A percentile compares a stretch with the other conserved stretches of the same genome.
Evolutionary conservation across 1,140 invertebrate genomes (phyloP).

Genomic region (Zaprionus ornatus): DNA sequence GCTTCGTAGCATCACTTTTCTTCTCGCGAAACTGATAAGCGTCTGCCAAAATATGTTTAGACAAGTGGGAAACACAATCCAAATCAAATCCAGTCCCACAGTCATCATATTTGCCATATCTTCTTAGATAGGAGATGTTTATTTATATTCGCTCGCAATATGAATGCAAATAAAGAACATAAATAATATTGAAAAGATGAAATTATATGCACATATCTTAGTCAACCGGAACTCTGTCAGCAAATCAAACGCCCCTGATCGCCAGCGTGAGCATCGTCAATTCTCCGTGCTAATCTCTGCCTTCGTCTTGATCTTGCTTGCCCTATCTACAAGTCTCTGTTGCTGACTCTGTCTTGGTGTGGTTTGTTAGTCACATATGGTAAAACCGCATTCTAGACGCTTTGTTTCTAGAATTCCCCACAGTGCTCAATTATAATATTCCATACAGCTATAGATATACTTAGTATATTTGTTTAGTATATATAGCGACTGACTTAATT

Average conservation of each 20-base stretch:
- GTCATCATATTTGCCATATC: background rate
- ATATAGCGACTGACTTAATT: constrained; percentile 24
- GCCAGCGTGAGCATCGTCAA: background rate
- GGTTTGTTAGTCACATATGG: constrained; percentile 26
- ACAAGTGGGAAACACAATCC: background rate
- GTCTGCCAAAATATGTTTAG: constrained; percentile 18
- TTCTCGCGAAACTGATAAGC: constrained; percentile 44
- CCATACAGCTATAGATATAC: background rate
- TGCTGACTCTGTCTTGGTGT: background rate
- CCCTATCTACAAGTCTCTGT: background rate
- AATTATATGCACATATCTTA: constrained; percentile 59
- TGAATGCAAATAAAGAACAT: constrained; percentile 26
- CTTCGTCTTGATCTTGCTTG: constrained; percentile 40
- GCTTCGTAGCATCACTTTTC: constrained; percentile 6
- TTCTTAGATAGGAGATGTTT: constrained; percentile 7
- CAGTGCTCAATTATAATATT: constrained; percentile 21
- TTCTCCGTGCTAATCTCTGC: constrained; percentile 10
- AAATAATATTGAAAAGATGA: constrained; percentile 29
- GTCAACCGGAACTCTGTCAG: constrained; percentile 65
- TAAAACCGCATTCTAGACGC: constrained; percentile 20
- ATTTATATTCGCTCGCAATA: constrained; percentile 25
- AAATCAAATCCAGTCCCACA: background rate
- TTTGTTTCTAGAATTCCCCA: constrained; percentile 34
- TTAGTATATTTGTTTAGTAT: background rate
- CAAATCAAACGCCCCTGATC: constrained; percentile 48